Base-by-base conservation (phyloP, 2,113 vertebrate genomes). In the Oncorhynchus masou region DNA sequence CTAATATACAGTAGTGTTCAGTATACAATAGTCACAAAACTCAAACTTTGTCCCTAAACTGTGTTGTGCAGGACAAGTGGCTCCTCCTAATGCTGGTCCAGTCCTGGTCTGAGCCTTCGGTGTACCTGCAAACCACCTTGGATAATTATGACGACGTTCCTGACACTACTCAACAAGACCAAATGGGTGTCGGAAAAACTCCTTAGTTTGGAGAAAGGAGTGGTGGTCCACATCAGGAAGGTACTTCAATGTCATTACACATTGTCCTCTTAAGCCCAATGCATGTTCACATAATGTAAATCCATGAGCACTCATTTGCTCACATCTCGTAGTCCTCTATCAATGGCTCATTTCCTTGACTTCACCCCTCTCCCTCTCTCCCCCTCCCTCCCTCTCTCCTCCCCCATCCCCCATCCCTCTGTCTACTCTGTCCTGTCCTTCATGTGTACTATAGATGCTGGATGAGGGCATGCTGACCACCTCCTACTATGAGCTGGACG, bases 101-200 rank as follows among this genome's bases (percentile, higher is more conserved):
- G 86, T 92, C 91, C 0, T 94, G 92, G 92, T 85, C 91, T 1
- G 89, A 92, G 68, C 92, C 92, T 2, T 65, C 93, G 70, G 77
- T 89, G 70, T 91, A 94, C 83, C 83, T 94, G 48, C 92, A 93
- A 83, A 89, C 83, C 8, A 87, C 89, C 4, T 57, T 93, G 29
- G 84, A 92, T 60, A 85, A 2, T 49, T 91, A 94, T 4, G 85
- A 89, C 1, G 51, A 85, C 0, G 90, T 88, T 59, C 89, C 92
- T 0, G 86, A 91, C 9, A 67, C 86, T 93, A 62, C 84, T 93
- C 51, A 92, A 92, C 85, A 94, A 92, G 76, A 93, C 91, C 70
- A 94, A 93, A 81, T 93, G 92, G 92, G 83, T 94, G 81, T 92
- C 88, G 1, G 90, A 92, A 16, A 93, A 94, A 86, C 39, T 45